A percentile compares a stretch with the other conserved stretches of the same genome.
These are phyloP conservation scores for Lepas anatifera DNA, from an alignment of 2,888 invertebrate genomes.

Conservation along the genomic window DNA sequence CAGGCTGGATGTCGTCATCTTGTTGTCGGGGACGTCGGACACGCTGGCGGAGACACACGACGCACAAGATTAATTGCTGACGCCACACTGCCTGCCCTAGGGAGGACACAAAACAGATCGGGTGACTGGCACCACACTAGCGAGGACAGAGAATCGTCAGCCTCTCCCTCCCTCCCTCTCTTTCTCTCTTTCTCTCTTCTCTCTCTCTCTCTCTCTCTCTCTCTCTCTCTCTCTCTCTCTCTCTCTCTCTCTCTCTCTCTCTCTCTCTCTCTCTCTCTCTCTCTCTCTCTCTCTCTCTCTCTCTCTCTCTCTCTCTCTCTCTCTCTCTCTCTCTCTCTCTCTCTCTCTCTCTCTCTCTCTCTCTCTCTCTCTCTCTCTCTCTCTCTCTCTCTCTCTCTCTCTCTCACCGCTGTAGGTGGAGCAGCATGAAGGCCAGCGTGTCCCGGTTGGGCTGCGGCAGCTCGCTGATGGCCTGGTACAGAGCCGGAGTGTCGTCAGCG, in stretches of 20 bases:
- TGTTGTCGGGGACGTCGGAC: constrained; percentile 65
- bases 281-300: no score
- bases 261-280: no score
- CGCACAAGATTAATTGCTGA: background rate
- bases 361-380: no score
- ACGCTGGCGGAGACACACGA: constrained; percentile 45
- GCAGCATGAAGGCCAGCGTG: constrained; percentile 79
- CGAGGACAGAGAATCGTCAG: background rate
- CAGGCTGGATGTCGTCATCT: constrained; percentile 83
- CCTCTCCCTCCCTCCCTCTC: background rate
- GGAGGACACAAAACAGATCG: background rate
- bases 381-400: no score
- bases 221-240: no score
- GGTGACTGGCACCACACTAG: background rate
- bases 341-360: no score
- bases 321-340: no score
- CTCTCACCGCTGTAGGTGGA: constrained; percentile 74
- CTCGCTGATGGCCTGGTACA: constrained; percentile 63
- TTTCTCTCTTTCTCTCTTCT: no score
- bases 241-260: no score
- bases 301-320: no score
- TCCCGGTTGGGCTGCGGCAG: constrained; percentile 89
- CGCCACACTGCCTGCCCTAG: background rate
- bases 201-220: no score
- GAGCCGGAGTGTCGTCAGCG: constrained; percentile 47